Percentiles rank a stretch among this genome's conserved stretches.
Evolutionary conservation across 2,888 invertebrate species (phyloP).

Genomic region (Agonum fuliginosum): DNA sequence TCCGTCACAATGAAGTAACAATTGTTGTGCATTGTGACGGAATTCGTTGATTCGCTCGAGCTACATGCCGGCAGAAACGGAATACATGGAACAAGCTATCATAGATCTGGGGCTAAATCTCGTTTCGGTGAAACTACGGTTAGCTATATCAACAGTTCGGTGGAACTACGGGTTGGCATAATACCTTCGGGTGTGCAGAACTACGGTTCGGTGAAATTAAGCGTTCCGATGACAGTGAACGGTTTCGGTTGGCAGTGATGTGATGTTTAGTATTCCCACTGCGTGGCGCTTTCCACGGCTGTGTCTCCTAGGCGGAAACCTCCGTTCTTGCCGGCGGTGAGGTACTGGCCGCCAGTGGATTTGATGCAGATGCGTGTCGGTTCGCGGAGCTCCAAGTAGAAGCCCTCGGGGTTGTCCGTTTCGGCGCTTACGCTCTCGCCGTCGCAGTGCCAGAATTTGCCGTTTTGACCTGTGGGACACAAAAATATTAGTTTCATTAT

Average conservation of each 20-base stretch:
- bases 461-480: slow-evolving; percentile 84
- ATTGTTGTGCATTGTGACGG: too few relatives aligned
- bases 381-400: slow-evolving; percentile 94
- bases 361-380: slow-evolving; percentile 95
- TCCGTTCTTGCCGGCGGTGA: slow-evolving; percentile 94
- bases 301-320: slow-evolving; percentile 88
- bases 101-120: too few relatives aligned
- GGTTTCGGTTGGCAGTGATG: not conserved
- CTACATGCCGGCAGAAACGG: too few relatives aligned
- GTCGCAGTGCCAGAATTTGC: slow-evolving; percentile 95
- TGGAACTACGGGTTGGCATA: too few relatives aligned
- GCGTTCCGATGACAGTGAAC: too few relatives aligned
- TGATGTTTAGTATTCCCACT: slow-evolving; percentile 90
- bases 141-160: too few relatives aligned
- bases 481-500: not conserved
- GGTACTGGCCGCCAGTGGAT: slow-evolving; percentile 83
- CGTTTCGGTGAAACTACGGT: too few relatives aligned
- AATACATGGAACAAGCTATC: too few relatives aligned
- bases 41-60: too few relatives aligned
- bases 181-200: too few relatives aligned
- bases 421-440: slow-evolving; percentile 92
- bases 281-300: slow-evolving; percentile 87
- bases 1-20: too few relatives aligned
- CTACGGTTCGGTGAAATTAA: too few relatives aligned
- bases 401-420: slow-evolving; percentile 87